Conservation (phyloP, 2,797 vertebrate species). For the Macropus fuliginosus region DNA sequence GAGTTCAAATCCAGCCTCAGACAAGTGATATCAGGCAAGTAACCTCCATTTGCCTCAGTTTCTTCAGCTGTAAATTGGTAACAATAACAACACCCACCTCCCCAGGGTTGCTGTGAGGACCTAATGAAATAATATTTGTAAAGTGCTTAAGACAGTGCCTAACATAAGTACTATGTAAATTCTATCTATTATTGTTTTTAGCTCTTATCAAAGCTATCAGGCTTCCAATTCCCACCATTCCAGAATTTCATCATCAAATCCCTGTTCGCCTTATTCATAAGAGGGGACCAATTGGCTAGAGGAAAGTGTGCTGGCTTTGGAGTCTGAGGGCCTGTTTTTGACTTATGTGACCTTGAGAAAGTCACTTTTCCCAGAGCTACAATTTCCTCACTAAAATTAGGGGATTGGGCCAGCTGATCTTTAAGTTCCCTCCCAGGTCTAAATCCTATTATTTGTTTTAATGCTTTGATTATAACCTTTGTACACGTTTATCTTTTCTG, state of each 20-base stretch:
- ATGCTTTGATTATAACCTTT: not conserved
- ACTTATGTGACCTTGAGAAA: not conserved
- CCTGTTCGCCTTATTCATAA: not conserved
- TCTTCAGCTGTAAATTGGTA: not conserved
- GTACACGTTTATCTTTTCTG: not conserved
- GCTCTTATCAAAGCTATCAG: not conserved
- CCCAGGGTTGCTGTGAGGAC: not conserved
- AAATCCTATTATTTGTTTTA: not conserved
- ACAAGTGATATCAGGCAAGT: not conserved
- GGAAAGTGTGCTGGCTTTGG: not conserved
- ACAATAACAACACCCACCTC: not conserved
- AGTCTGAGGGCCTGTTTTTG: not conserved
- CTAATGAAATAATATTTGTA: not conserved
- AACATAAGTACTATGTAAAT: not conserved
- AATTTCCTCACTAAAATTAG: not conserved
- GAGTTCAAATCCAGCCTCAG: not conserved
- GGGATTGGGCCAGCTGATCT: not conserved
- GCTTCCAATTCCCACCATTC: not conserved
- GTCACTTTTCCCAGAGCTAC: not conserved
- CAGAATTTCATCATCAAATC: not conserved
- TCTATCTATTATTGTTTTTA: not conserved
- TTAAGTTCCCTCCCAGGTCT: not conserved
- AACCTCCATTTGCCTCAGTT: not conserved
- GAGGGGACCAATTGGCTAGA: not conserved
- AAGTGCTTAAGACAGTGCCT: not conserved